Evolutionary conservation across 2,797 vertebrate genomes (phyloP), one percentile per base, ranked within the genome.

Genomic region (Gymnoscopelus microlampas): DNA sequence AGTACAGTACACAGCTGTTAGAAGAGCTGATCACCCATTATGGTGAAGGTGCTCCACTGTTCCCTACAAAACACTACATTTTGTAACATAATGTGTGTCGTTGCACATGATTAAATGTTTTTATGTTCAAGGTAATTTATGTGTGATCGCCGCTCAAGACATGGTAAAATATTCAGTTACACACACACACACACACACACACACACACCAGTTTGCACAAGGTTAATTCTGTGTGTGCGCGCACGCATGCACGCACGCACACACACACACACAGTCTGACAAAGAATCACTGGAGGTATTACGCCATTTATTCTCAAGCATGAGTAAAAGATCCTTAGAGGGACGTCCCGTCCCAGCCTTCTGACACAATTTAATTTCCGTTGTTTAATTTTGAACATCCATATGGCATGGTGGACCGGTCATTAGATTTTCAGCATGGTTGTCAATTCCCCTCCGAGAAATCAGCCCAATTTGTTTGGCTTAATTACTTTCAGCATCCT

Each of bases 401-500:
- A 56, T 66, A 66, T 51, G 51, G 15, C 54, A 39, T 10, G 14
- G 51, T 13, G 3, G 39, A 15, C 15, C 24, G 26, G 3, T 29
- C 39, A 50, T 32, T 24, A 10, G 11, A 14, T 12, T 63, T 11
- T 19, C 44, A 5, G 14, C 15, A 23, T 9, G 59, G 47, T 24
- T 48, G 6, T 9, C 8, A 12, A n/a, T 53, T 54, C 73, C 68
- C 70, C 47, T 44, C 39, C 2, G 68, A 77, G 73, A 66, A 71
- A 75, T 80, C 71, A 66, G 39, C 13, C 44, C 63, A 67, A 73
- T 76, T 70, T 71, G 48, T 60, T 39, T 63, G 57, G 53, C 57
- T 57, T 84, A 76, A 80, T 84, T 78, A 71, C 65, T 73, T 66
- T 63, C 63, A 61, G 54, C 60, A 50, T 63, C 72, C 54, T 32